Percentiles rank a stretch among this genome's conserved stretches.
Conservation (phyloP, 2,113 vertebrate species). For the Pluvianellus socialis region DNA sequence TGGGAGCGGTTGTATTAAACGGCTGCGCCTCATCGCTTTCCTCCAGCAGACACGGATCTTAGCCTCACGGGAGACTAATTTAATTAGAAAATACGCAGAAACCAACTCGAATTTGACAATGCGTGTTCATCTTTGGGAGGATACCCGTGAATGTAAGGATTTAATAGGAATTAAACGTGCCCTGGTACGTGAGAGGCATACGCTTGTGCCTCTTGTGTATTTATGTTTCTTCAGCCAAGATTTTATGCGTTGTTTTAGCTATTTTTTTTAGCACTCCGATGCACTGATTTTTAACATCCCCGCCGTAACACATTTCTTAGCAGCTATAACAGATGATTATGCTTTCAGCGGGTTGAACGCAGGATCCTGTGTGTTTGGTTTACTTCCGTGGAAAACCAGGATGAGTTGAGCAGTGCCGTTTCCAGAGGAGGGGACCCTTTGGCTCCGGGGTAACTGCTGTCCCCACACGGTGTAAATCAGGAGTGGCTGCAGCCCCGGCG, state of each 20-base stretch:
- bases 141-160: neutral
- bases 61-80: neutral
- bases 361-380: neutral
- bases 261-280: neutral
- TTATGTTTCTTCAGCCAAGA: neutral
- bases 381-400: neutral
- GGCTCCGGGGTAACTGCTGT: neutral
- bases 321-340: neutral
- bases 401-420: neutral
- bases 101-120: neutral
- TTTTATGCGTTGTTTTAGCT: fast-evolving
- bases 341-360: neutral
- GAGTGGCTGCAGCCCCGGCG: neutral
- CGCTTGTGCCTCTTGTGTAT: fast-evolving
- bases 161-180: neutral
- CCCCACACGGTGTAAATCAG: neutral
- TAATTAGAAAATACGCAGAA: neutral
- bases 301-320: fast-evolving
- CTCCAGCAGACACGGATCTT: neutral
- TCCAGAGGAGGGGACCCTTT: neutral
- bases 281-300: neutral
- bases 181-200: neutral
- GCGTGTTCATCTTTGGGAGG: fast-evolving
- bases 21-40: neutral
- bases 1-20: neutral